Conservation (phyloP, 2,113 vertebrate species). For the Martes martes region DNA sequence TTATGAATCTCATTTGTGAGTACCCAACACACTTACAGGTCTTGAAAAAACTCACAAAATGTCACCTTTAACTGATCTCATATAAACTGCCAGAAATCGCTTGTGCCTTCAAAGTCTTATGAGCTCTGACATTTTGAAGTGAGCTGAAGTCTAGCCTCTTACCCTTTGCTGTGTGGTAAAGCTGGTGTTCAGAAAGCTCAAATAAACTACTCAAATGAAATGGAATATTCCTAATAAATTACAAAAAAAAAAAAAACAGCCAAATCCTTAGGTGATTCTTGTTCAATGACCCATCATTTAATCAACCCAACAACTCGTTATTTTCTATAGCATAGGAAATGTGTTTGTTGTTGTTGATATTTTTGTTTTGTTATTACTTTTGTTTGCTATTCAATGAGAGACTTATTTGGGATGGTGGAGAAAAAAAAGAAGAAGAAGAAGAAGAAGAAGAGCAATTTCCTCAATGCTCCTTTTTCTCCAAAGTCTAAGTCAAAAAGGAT, state of each 20-base stretch:
- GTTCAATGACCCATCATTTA: not conserved
- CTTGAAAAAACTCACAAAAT: not conserved
- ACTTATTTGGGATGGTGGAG: not conserved
- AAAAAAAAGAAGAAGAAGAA: not conserved
- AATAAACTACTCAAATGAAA: not conserved
- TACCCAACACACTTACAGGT: not conserved
- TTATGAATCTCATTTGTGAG: not conserved
- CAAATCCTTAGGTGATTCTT: not conserved
- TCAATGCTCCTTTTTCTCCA: not conserved
- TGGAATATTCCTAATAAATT: not conserved
- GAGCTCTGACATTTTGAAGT: not conserved
- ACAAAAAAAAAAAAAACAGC: not conserved
- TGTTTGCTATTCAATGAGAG: not conserved
- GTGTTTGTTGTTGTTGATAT: not conserved
- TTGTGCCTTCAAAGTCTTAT: not conserved
- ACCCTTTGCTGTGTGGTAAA: not conserved
- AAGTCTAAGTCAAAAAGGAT: not conserved
- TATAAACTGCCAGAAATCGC: not conserved
- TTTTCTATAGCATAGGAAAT: not conserved
- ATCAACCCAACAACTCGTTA: not conserved
- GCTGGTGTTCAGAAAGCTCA: not conserved
- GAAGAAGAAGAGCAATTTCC: not conserved
- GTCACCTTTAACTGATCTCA: not conserved
- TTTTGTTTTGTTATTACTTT: not conserved
- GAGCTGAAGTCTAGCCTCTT: not conserved